A percentile compares a stretch with the other conserved stretches of the same genome.
Conservation (phyloP, 1,140 invertebrate genomes). For the Megalonaias nervosa region DNA sequence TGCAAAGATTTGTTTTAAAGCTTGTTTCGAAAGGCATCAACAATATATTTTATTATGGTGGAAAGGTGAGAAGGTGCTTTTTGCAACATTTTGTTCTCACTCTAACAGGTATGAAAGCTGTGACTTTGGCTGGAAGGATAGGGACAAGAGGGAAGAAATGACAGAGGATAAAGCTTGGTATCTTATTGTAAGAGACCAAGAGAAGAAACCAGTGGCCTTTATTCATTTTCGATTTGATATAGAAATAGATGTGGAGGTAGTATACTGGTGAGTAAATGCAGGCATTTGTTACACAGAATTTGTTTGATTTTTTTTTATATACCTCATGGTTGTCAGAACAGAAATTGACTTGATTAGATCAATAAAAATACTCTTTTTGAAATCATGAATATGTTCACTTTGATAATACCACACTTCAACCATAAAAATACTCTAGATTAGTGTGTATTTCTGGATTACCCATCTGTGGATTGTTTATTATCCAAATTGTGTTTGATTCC, state of each 20-base stretch:
- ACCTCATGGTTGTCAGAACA: too few relatives aligned
- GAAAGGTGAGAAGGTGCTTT: background rate
- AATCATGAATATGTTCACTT: too few relatives aligned
- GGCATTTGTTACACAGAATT: too few relatives aligned
- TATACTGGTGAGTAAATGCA: slow-evolving; percentile 80
- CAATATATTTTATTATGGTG: background rate
- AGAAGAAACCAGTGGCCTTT: slow-evolving; percentile 77
- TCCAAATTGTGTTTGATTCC: too few relatives aligned
- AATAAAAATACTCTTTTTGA: too few relatives aligned
- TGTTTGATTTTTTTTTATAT: too few relatives aligned
- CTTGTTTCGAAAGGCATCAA: background rate
- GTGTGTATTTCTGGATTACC: too few relatives aligned
- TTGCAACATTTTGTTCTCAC: background rate
- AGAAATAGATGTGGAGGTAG: slow-evolving; percentile 82
- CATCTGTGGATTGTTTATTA: too few relatives aligned
- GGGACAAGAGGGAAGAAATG: slow-evolving; percentile 78
- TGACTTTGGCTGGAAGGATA: slow-evolving; percentile 80
- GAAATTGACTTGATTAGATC: too few relatives aligned
- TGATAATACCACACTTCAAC: too few relatives aligned
- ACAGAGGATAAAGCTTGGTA: slow-evolving; percentile 79
- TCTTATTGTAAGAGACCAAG: slow-evolving; percentile 74
- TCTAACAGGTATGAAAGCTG: slow-evolving; percentile 78
- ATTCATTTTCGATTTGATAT: slow-evolving; percentile 88
- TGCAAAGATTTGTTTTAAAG: background rate
- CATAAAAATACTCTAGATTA: too few relatives aligned